Conservation (phyloP, 1,140 invertebrate species). For the Hormaphis cornu region DNA sequence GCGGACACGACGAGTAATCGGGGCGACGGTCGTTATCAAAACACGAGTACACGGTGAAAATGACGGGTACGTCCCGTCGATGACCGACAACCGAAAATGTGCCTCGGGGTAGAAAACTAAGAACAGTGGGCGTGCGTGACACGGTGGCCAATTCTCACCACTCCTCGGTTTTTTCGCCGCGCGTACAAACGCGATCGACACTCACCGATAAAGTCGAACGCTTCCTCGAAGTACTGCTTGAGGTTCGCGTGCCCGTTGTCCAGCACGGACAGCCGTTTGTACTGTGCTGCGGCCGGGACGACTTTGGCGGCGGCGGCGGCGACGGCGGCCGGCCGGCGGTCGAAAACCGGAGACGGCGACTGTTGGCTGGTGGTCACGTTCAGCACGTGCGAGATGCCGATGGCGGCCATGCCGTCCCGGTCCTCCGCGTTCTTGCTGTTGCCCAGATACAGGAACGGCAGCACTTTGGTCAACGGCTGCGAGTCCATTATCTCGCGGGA, state of each 20-base stretch:
- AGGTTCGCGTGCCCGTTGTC: conserved; percentile 83
- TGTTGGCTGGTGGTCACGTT: conserved; percentile 56
- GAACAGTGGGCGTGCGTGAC: too few species aligned
- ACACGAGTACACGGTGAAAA: too few species aligned
- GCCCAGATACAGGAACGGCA: conserved; percentile 80
- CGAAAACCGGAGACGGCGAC: conserved; percentile 43
- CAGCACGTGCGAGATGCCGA: conserved; percentile 65
- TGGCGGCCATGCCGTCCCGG: conserved; percentile 52
- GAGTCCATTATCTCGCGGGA: conserved; percentile 54
- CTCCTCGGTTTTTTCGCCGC: too few species aligned
- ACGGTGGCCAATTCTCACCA: too few species aligned
- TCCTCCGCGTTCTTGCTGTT: conserved; percentile 76
- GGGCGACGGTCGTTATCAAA: too few species aligned
- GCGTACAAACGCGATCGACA: not conserved
- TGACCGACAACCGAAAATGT: too few species aligned
- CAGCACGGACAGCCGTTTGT: conserved; percentile 71
- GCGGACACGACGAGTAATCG: too few species aligned
- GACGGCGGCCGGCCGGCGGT: conserved; percentile 62
- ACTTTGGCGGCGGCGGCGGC: too few species aligned
- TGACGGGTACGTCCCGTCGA: too few species aligned
- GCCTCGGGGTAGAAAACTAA: too few species aligned
- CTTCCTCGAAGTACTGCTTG: conserved; percentile 84
- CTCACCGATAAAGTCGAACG: conserved; percentile 82
- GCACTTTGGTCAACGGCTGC: conserved; percentile 66
- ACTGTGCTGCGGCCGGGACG: conserved; percentile 65